Evolutionary conservation across 2,888 invertebrate species (phyloP).

Genomic region (Drosophila dives): DNA sequence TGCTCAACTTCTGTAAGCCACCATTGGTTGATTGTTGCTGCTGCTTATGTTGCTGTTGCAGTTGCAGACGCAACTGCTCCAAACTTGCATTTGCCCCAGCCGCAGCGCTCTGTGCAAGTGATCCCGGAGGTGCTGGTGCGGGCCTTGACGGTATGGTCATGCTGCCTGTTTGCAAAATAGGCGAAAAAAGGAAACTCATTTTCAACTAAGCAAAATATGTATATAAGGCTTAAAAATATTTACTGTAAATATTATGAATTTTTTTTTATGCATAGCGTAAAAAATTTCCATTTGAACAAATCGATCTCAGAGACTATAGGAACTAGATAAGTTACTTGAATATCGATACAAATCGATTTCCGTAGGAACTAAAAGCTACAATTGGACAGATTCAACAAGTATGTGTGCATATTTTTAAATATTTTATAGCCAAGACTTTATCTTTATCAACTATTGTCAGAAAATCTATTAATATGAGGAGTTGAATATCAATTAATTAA

Average conservation of each 20-base stretch:
- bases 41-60: slow-evolving; percentile 77
- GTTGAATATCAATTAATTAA: not conserved
- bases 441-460: not conserved
- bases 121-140: slow-evolving; percentile 84
- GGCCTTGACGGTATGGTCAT: slow-evolving; percentile 85
- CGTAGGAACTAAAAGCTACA: not conserved
- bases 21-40: slow-evolving; percentile 73
- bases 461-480: not conserved
- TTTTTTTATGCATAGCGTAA: too few species aligned
- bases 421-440: not conserved
- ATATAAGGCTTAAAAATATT: not conserved
- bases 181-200: not conserved
- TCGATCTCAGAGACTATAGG: not conserved
- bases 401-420: not conserved
- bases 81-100: slow-evolving; percentile 82
- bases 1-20: slow-evolving; percentile 77
- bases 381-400: too few species aligned
- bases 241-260: too few species aligned
- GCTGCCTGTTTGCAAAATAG: slow-evolving; percentile 38
- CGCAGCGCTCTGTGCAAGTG: slow-evolving; percentile 75
- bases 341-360: not conserved
- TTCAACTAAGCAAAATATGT: not conserved
- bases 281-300: not conserved
- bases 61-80: slow-evolving; percentile 81
- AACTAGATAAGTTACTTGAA: not conserved